phyloP scores from a whole-genome alignment of 2,797 vertebrate species.

The Notolabrus celidotus region DNA sequence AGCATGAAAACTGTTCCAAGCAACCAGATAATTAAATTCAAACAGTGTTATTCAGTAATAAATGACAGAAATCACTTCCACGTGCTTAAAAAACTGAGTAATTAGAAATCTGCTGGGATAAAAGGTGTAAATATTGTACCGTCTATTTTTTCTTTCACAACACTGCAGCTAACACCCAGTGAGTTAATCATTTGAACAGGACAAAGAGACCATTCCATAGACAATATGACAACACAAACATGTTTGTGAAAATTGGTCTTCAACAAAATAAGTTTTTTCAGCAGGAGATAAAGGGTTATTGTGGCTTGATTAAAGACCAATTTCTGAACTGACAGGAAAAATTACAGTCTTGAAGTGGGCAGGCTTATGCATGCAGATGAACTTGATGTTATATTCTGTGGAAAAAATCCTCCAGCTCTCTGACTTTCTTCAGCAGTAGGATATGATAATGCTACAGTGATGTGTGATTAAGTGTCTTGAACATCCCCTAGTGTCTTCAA shows the following conservation, averaged over 20 bases:
- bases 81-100: not conserved
- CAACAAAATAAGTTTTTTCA: not conserved
- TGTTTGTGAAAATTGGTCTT: not conserved
- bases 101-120: not conserved
- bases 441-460: no score
- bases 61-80: not conserved
- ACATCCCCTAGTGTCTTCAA: conserved; percentile 36
- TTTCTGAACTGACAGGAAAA: not conserved
- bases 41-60: not conserved
- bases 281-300: not conserved
- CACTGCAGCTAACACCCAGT: not conserved
- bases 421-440: not conserved
- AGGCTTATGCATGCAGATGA: not conserved
- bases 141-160: not conserved
- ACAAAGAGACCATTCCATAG: not conserved
- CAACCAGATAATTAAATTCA: not conserved
- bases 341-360: not conserved
- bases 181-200: not conserved
- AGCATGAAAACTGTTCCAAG: not conserved
- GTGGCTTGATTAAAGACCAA: not conserved
- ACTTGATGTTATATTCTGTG: not conserved
- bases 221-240: not conserved
- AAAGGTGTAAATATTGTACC: not conserved
- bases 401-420: not conserved
- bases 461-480: conserved; percentile 29